Evolutionary conservation across 2,113 vertebrate species (phyloP), one percentile per base, ranked within the genome.

Genomic region (Oryzias curvinotus): DNA sequence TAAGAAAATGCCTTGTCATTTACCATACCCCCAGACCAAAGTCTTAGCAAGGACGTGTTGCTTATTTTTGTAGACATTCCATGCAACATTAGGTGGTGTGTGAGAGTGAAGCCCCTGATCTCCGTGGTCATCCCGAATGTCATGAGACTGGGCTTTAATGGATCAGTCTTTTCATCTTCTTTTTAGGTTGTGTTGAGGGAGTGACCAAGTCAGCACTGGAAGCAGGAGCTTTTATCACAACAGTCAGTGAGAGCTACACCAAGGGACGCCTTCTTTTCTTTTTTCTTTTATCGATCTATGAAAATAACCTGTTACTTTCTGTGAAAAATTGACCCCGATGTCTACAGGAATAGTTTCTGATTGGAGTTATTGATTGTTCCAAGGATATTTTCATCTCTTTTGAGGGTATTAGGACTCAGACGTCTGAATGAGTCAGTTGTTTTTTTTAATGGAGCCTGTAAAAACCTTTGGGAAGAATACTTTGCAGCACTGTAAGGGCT

Each of bases 321-420:
- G 42, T 50, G 36, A 62, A 62, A 43, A 50, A 71, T 58, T 54
- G 68, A 71, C 23, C 30, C 41, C 41, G 13, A 41, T 52, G 18
- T 57, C 36, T 67, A 47, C 45, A 54, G 49, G 26, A 57, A n/a
- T 46, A 61, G 15, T 21, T 17, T 23, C 52, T 44, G 59, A 54
- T 51, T 64, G 50, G 51, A 42, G 12, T 41, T 50, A 73, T 78
- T 53, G 57, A 78, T 69, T 62, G 45, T 48, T 49, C 48, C 65
- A 5, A 30, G 26, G 41, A 25, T 65, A 59, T 61, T 52, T 30
- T 58, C 42, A 16, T 26, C 21, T n/a, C 16, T 52, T 73, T 57
- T 45, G 30, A 51, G 46, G 16, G n/a, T 45, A 50, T 43, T 54
- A 23, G 42, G 45, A 19, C 58, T 43, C n/a, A 42, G 65, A n/a